phyloP scores from a whole-genome alignment of 1,140 invertebrate species.

The Stegodyphus dumicola region DNA sequence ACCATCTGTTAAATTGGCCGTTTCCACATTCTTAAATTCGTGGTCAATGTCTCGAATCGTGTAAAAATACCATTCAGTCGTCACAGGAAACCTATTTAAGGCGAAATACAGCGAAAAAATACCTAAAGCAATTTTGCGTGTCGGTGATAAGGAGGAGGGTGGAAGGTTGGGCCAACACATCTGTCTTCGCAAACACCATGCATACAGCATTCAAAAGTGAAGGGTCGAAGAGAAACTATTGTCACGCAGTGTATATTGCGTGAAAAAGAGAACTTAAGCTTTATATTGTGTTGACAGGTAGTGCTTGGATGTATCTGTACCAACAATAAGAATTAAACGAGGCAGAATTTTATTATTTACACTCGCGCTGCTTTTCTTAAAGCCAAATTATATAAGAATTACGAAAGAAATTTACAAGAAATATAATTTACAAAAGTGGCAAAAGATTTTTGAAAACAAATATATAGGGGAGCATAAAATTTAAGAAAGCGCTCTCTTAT shows the following conservation, averaged over 20 bases:
- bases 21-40: neutral
- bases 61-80: slow-evolving; percentile 52
- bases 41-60: slow-evolving; percentile 49
- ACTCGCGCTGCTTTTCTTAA: no score
- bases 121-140: no score
- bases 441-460: no score
- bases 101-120: no score
- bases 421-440: no score
- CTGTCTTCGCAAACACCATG: slow-evolving; percentile 21
- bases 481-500: no score
- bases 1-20: slow-evolving; percentile 46
- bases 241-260: slow-evolving; percentile 22
- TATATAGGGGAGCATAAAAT: no score
- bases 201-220: no score
- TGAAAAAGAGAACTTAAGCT: slow-evolving; percentile 38
- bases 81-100: slow-evolving; percentile 14
- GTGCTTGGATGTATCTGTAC: slow-evolving; percentile 15
- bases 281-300: slow-evolving; percentile 29
- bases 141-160: neutral
- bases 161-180: slow-evolving; percentile 14
- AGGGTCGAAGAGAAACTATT: neutral
- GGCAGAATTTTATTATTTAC: no score
- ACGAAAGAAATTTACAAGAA: no score
- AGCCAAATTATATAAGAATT: no score
- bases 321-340: slow-evolving; percentile 26